phyloP scores from a whole-genome alignment of 2,113 vertebrate genomes.

The Mastomys coucha region DNA sequence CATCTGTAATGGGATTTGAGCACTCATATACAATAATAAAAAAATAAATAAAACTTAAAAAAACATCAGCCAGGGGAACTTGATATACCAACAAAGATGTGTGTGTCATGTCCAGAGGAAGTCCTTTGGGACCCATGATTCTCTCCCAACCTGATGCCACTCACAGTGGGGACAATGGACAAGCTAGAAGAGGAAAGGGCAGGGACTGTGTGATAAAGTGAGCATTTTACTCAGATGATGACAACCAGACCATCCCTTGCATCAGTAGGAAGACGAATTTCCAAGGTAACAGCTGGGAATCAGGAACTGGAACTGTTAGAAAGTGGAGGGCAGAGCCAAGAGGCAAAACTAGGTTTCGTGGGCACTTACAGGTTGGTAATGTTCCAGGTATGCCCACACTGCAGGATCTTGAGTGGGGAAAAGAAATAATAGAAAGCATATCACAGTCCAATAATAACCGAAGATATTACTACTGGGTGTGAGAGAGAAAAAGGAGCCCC shows the following conservation, averaged over 20 bases:
- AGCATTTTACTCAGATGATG: neutral
- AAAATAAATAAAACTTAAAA: too few relatives aligned
- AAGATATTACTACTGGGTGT: neutral
- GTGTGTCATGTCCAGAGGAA: neutral
- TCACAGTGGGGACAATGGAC: neutral
- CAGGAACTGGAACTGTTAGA: neutral
- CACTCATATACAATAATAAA: too few relatives aligned
- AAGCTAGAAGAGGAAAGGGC: neutral
- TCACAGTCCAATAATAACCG: neutral
- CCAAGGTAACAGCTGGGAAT: neutral
- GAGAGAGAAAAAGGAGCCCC: neutral
- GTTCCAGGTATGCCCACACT: neutral
- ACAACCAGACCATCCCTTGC: neutral
- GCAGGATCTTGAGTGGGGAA: neutral
- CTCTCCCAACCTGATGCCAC: neutral
- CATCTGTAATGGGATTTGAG: too few relatives aligned
- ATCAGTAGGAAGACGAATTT: neutral
- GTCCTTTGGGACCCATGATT: neutral
- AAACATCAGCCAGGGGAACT: neutral
- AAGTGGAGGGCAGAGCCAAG: neutral
- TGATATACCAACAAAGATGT: neutral
- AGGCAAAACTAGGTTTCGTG: neutral
- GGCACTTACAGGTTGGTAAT: neutral
- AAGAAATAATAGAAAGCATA: neutral
- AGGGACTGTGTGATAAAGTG: fast-evolving